Evolutionary conservation across 2,888 invertebrate genomes (phyloP).

Genomic region (Ditylenchus weischeri): DNA sequence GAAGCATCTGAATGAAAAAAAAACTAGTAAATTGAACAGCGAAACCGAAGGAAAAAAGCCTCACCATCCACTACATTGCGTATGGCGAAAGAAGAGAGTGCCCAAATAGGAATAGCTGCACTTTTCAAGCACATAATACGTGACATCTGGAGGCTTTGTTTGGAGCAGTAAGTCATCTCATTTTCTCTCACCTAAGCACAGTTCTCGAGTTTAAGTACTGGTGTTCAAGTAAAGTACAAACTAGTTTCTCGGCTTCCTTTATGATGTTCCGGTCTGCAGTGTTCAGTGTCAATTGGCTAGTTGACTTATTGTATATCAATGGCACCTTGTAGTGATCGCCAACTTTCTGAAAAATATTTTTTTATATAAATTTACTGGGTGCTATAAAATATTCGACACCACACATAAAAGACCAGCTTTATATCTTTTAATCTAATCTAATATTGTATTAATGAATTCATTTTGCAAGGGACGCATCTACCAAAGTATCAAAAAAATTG

Average conservation of each 20-base stretch:
- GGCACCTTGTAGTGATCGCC: conserved; percentile 41
- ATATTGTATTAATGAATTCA: too few relatives aligned
- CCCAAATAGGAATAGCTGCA: conserved; percentile 53
- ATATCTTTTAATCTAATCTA: too few relatives aligned
- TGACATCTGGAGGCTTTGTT: conserved; percentile 44
- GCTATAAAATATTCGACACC: neutral
- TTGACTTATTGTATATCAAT: conserved; percentile 37
- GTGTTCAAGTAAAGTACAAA: conserved; percentile 15
- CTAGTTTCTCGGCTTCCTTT: conserved; percentile 30
- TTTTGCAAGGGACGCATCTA: too few relatives aligned
- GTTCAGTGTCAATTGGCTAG: conserved; percentile 40
- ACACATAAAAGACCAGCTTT: too few relatives aligned
- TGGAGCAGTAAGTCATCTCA: conserved; percentile 36
- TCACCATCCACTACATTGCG: conserved; percentile 42
- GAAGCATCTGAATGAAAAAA: conserved; percentile 9
- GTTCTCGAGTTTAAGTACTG: neutral
- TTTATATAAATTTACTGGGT: neutral
- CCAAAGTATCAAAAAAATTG: too few relatives aligned
- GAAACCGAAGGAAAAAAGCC: conserved; percentile 7
- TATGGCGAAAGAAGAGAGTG: conserved; percentile 54
- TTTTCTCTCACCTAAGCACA: conserved; percentile 31
- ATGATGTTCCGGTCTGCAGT: conserved; percentile 27
- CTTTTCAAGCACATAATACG: conserved; percentile 53
- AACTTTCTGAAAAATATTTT: conserved; percentile 39
- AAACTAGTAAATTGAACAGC: too few relatives aligned